Conservation (phyloP, 2,113 vertebrate genomes). For the Telmatochromis sp. region DNA sequence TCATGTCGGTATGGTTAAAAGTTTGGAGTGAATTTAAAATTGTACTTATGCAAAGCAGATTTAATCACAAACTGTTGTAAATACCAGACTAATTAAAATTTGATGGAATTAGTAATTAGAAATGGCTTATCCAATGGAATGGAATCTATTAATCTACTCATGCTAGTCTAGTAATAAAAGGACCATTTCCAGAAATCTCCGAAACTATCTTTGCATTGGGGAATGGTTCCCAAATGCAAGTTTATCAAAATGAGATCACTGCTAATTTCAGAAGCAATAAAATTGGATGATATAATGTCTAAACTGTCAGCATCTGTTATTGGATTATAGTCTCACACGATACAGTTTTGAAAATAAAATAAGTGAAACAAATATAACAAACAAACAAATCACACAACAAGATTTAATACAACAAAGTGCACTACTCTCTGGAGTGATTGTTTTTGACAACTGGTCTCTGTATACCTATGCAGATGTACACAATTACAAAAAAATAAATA, state of each 20-base stretch:
- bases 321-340: background rate
- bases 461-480: background rate
- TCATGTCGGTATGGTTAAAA: background rate
- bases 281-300: background rate
- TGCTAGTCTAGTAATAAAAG: background rate
- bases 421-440: background rate
- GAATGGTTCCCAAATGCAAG: background rate
- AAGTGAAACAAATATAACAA: background rate
- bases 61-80: background rate
- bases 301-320: background rate
- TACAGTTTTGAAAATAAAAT: background rate
- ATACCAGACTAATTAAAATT: background rate
- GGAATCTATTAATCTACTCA: background rate
- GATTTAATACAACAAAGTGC: background rate
- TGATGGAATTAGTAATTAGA: background rate
- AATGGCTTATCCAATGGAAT: background rate
- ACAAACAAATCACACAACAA: background rate
- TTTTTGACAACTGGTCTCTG: background rate
- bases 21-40: background rate
- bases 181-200: background rate
- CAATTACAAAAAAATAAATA: background rate
- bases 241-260: background rate
- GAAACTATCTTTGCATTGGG: background rate
- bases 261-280: background rate
- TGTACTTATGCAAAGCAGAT: background rate